phyloP scores from a whole-genome alignment of 2,888 invertebrate species.

The Microplitis manilae region DNA sequence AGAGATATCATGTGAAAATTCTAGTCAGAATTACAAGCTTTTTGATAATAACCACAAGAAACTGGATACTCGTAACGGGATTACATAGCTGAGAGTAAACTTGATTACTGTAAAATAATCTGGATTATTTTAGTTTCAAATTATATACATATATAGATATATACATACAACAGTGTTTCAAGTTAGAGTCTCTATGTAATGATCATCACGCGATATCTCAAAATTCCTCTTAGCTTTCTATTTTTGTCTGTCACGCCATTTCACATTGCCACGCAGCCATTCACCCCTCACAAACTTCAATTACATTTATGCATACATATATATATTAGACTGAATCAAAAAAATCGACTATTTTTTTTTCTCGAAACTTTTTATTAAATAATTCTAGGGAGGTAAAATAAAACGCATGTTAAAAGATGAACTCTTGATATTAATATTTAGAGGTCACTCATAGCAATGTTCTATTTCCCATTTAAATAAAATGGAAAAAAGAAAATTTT shows the following conservation, averaged over 20 bases:
- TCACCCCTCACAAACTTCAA: constrained; percentile 55
- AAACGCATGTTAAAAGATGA: too few relatives aligned
- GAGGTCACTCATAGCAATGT: too few relatives aligned
- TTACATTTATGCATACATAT: background rate
- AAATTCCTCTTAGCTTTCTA: constrained; percentile 64
- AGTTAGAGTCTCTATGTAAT: constrained; percentile 26
- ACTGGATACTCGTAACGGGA: constrained; percentile 1
- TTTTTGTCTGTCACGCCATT: constrained; percentile 68
- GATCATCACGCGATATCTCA: constrained; percentile 65
- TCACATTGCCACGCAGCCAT: constrained; percentile 65
- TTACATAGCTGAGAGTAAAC: background rate
- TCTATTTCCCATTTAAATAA: too few relatives aligned
- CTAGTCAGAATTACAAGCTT: background rate
- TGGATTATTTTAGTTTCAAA: constrained; percentile 6
- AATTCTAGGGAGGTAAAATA: too few relatives aligned
- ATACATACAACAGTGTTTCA: background rate
- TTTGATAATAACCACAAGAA: constrained; percentile 2
- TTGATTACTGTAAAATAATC: background rate
- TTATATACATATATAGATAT: background rate
- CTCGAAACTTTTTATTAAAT: too few relatives aligned
- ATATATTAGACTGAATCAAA: background rate
- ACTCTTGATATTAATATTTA: too few relatives aligned
- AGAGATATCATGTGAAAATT: background rate
- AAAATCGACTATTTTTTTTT: too few relatives aligned
- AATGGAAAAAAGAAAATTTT: too few relatives aligned